Percentiles rank a stretch among this genome's conserved stretches.
phyloP scores from a whole-genome alignment of 92 coral and sea anemone genomes.

The Nematostella vectensis region DNA sequence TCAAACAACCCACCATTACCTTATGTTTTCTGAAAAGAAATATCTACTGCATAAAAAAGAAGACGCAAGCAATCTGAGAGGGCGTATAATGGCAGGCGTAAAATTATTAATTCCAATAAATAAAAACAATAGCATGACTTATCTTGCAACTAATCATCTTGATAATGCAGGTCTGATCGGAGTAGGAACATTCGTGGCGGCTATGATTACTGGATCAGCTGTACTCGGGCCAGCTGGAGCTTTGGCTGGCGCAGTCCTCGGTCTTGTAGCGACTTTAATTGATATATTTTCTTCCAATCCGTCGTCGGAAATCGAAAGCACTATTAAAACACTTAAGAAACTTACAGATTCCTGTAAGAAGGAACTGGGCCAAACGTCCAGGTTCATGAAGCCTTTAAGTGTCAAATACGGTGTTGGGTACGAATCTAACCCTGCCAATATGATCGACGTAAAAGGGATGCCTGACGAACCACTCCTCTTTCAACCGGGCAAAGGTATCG shows the following conservation, averaged over 20 bases:
- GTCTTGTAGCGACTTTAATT: slow-evolving; percentile 23
- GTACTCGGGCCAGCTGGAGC: slow-evolving; percentile 21
- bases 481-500: slow-evolving; percentile 9
- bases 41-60: too few species aligned
- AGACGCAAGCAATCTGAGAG: too few species aligned
- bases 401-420: slow-evolving; percentile 7
- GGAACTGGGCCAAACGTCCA: slow-evolving; percentile 15
- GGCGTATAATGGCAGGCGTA: too few species aligned
- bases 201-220: slow-evolving; percentile 12
- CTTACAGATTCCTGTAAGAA: slow-evolving; percentile 13
- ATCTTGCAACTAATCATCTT: too few species aligned
- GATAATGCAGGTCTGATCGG: slow-evolving; percentile 23
- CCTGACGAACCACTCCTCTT: slow-evolving; percentile 20
- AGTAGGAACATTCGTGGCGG: slow-evolving; percentile 13
- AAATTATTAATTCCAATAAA: too few species aligned
- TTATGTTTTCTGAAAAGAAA: too few species aligned
- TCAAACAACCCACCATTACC: too few species aligned
- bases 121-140: too few species aligned
- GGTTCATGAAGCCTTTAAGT: slow-evolving; percentile 7
- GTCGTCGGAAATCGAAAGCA: slow-evolving; percentile 18
- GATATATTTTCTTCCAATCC: slow-evolving; percentile 16
- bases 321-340: slow-evolving; percentile 9
- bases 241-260: slow-evolving; percentile 14
- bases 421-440: slow-evolving; percentile 27
- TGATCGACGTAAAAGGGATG: slow-evolving; percentile 18